These are phyloP conservation scores for Ptychadena robeensis DNA, from an alignment of 2,797 vertebrate species.

Conservation along the genomic window DNA sequence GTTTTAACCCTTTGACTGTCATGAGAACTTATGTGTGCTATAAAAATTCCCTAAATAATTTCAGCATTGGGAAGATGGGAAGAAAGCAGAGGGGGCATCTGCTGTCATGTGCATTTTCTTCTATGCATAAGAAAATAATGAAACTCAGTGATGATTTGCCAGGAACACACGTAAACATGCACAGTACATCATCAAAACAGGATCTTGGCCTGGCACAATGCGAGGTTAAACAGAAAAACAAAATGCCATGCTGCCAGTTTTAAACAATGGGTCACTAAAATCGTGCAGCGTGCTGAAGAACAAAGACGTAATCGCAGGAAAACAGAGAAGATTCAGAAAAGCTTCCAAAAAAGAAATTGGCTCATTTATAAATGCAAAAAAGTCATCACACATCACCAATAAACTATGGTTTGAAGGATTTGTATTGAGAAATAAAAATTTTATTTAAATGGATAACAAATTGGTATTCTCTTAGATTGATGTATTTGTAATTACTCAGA, in stretches of 20 bases:
- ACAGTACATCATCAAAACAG: conserved; percentile 26
- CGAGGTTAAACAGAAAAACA: conserved; percentile 30
- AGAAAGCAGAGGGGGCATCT: conserved; percentile 13
- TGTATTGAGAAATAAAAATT: not conserved
- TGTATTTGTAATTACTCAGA: too few species aligned
- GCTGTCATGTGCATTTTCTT: conserved; percentile 38
- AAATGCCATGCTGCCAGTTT: conserved; percentile 21
- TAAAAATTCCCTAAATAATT: not conserved
- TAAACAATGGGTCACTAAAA: conserved; percentile 26
- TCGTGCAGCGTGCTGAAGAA: not conserved
- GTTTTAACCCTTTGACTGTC: too few species aligned
- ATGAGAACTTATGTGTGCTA: too few species aligned
- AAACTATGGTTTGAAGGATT: not conserved
- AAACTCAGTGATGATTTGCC: conserved; percentile 28
- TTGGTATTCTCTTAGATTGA: too few species aligned
- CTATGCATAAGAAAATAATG: conserved; percentile 31
- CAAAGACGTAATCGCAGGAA: conserved; percentile 5
- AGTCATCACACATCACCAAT: not conserved
- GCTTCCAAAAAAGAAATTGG: not conserved
- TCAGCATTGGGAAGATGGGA: not conserved
- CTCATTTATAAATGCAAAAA: not conserved
- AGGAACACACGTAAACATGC: conserved; percentile 29
- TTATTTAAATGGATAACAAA: too few species aligned
- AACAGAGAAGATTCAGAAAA: not conserved
- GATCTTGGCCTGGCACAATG: conserved; percentile 13